Evolutionary conservation across 1,140 invertebrate species (phyloP).

Genomic region (Heliothis virescens): DNA sequence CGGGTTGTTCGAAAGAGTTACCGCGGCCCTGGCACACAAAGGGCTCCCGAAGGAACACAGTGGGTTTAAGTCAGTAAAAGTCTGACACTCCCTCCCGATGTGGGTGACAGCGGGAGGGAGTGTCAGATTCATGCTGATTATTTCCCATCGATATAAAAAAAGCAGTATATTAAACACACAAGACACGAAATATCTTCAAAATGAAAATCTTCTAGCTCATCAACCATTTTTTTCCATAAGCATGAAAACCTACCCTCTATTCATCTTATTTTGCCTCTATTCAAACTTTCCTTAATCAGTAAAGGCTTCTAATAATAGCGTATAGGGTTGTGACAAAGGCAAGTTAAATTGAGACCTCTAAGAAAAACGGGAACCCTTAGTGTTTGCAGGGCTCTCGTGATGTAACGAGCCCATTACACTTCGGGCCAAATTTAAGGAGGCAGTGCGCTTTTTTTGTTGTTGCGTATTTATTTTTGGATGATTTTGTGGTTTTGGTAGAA

Average conservation of each 20-base stretch:
- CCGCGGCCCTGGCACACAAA: too few species aligned
- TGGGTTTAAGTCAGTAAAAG: too few species aligned
- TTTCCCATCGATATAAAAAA: too few species aligned
- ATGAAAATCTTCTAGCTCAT: too few species aligned
- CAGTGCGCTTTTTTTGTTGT: conserved; percentile 4
- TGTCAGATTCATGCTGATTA: too few species aligned
- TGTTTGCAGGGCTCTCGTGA: conserved; percentile 46
- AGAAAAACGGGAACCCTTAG: conserved; percentile 46
- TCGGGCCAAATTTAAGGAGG: conserved; percentile 11
- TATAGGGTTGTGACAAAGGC: conserved; percentile 43
- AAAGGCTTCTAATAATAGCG: conserved; percentile 20
- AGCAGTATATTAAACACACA: too few species aligned
- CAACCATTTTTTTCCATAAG: not conserved
- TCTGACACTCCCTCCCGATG: too few species aligned
- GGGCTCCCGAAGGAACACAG: too few species aligned
- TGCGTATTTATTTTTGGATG: not conserved
- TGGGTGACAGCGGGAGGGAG: too few species aligned
- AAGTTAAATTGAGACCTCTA: conserved; percentile 47
- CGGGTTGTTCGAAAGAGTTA: too few species aligned
- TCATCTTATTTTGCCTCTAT: not conserved
- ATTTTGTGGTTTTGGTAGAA: not conserved
- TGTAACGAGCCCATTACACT: conserved; percentile 51
- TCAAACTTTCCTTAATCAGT: conserved; percentile 11
- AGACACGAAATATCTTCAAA: too few species aligned
- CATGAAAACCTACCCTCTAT: not conserved